Evolutionary conservation across 1,140 invertebrate genomes (phyloP).

Genomic region (Sipha flava): DNA sequence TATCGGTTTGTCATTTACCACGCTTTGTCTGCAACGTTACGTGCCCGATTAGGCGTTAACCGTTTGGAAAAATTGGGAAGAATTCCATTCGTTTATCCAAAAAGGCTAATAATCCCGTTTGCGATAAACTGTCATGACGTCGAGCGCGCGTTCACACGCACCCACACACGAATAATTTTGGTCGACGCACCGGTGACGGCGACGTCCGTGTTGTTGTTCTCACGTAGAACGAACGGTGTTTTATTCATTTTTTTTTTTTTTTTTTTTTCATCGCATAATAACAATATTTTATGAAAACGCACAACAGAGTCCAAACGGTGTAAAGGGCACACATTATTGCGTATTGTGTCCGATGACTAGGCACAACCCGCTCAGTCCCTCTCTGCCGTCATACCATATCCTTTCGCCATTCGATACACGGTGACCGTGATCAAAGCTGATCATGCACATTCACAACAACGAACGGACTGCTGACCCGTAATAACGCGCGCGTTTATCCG

Average conservation of each 20-base stretch:
- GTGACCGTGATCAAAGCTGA: slow-evolving; percentile 6
- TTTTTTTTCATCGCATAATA: not conserved
- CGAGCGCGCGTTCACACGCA: too few relatives aligned
- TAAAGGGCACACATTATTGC: not conserved
- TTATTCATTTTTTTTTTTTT: not conserved
- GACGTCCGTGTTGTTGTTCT: too few relatives aligned
- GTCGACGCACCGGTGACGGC: too few relatives aligned
- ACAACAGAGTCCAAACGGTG: not conserved
- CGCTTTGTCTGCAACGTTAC: too few relatives aligned
- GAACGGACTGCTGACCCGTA: not conserved
- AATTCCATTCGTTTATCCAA: too few relatives aligned
- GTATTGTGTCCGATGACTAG: slow-evolving; percentile 10
- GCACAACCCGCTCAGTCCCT: slow-evolving; percentile 5
- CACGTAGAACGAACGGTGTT: slow-evolving; percentile 1
- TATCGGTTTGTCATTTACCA: too few relatives aligned
- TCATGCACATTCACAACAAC: not conserved
- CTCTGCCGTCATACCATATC: not conserved
- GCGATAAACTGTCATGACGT: too few relatives aligned
- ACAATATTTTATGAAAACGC: slow-evolving; percentile 5
- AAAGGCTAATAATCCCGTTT: too few relatives aligned
- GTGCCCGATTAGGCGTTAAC: too few relatives aligned
- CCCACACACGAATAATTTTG: too few relatives aligned
- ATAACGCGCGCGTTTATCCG: not conserved
- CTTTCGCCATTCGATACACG: slow-evolving; percentile 10
- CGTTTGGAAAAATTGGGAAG: too few relatives aligned